Evolutionary conservation across 2,888 invertebrate genomes (phyloP), one percentile per base, ranked within the genome.

Genomic region (Syrphus vitripennis): DNA sequence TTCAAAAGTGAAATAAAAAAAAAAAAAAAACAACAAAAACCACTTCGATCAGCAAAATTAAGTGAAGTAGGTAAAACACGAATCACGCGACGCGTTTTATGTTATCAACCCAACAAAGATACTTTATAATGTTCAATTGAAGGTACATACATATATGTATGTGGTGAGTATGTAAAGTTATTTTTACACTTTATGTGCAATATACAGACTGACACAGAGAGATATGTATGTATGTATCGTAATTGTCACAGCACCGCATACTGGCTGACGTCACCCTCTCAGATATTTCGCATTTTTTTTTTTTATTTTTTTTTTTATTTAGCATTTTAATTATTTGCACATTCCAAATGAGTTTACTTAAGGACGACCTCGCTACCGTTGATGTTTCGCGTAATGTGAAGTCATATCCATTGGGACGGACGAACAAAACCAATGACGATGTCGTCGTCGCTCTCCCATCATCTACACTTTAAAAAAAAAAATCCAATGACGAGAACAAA

Each of bases 281-380:
- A 67, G 67, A 67, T 50, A 67, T 50, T 67, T 48, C 21, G 19
- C 45, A 31, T 4, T 31, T 48, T 21, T 67, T 9, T 42, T 71
- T 57, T 45, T 45, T 40, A 29, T 12, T 14, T 26, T 31, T 5
- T 42, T 67, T 48, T 37, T 31, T 37, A 16, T 78, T 72, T 72
- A n/a, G 69, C 53, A 42, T 70, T 70, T 31, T 61, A 70, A 55
- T 70, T 70, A 81, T 82, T 75, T 76, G 45, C 37, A 69, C 67
- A 80, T 76, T 82, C 81, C 37, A 53, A 82, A 77, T 77, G 71
- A 82, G 67, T 77, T 83, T 79, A 69, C 75, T 79, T 75, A 75
- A 75, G 80, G 74, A 76, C 70, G 70, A 77, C 71, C 57, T 50
- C 57, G 50, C 59, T 21, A 65, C 21, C 40, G 53, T 34, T 59